Conservation (phyloP, 2,888 invertebrate species). For the Lochmaea crataegi region DNA sequence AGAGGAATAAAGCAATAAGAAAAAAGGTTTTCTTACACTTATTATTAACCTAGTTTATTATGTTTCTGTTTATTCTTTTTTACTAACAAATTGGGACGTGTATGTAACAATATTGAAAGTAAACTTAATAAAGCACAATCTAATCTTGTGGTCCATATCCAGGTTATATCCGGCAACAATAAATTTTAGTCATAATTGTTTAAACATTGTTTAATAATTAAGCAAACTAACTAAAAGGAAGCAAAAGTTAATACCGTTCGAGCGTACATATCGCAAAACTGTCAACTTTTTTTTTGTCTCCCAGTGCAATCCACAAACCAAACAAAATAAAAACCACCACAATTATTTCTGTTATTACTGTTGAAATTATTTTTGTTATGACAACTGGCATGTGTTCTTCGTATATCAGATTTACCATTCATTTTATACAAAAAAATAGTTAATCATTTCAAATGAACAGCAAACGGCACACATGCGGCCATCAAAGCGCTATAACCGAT, state of each 20-base stretch:
- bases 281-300: not conserved
- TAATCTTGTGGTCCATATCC: conserved; percentile 1
- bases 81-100: no score
- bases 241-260: not conserved
- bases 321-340: conserved; percentile 7
- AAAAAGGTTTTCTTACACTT: no score
- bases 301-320: not conserved
- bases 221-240: not conserved
- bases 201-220: not conserved
- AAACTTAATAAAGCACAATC: not conserved
- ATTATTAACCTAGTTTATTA: no score
- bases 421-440: conserved; percentile 14
- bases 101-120: not conserved
- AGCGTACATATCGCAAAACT: not conserved
- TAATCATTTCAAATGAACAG: conserved; percentile 22
- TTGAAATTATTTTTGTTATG: conserved; percentile 25
- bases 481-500: conserved; percentile 28
- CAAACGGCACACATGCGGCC: conserved; percentile 10
- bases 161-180: not conserved
- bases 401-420: conserved; percentile 24
- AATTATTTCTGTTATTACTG: conserved; percentile 7
- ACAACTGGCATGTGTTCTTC: conserved; percentile 24
- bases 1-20: no score
- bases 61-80: no score
- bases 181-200: not conserved